Percentiles rank a stretch among this genome's conserved stretches.
These are phyloP conservation scores for Thysanoteuthis rhombus DNA, from an alignment of 2,888 invertebrate species.

Conservation along the genomic window DNA sequence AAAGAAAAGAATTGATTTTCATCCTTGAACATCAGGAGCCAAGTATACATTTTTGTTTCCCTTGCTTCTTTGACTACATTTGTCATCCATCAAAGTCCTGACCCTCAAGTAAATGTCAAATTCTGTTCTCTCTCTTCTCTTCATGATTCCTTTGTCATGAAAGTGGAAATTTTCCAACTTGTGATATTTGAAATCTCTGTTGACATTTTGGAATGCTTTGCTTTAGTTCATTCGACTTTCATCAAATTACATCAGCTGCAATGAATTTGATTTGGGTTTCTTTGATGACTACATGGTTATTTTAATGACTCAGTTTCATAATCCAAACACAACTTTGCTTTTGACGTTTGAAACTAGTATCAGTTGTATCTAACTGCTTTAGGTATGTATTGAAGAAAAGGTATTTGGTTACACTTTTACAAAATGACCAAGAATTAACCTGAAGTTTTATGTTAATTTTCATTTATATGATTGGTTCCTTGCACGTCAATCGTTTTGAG, in stretches of 20 bases:
- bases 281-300: background rate
- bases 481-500: too few species aligned
- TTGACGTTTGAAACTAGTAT: too few species aligned
- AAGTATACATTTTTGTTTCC: background rate
- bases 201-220: background rate
- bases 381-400: too few species aligned
- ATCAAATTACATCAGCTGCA: background rate
- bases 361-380: too few species aligned
- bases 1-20: too few species aligned
- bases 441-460: too few species aligned
- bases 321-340: background rate
- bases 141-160: background rate
- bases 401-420: background rate
- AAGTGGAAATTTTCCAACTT: background rate
- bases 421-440: background rate
- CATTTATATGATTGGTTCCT: too few species aligned
- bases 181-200: background rate
- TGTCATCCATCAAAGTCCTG: too few species aligned
- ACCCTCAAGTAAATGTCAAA: background rate
- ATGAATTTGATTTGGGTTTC: background rate
- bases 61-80: background rate
- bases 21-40: background rate
- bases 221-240: background rate
- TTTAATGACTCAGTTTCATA: background rate
- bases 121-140: background rate